Percentiles rank a stretch among this genome's conserved stretches.
These are phyloP conservation scores for Ophion slaviceki DNA, from an alignment of 2,888 invertebrate genomes.

Conservation along the genomic window DNA sequence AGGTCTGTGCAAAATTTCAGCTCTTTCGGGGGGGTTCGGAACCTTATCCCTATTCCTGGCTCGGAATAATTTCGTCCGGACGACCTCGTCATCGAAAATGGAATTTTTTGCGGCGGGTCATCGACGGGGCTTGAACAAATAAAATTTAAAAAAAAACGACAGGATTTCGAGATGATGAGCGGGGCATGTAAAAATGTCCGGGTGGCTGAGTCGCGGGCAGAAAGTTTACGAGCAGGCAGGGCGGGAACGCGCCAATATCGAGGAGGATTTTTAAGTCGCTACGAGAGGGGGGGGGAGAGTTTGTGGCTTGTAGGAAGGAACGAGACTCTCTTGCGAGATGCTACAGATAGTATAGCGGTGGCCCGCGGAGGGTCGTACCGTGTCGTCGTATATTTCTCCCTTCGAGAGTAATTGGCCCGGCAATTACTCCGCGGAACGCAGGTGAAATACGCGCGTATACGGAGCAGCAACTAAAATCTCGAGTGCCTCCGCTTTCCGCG, in stretches of 20 bases:
- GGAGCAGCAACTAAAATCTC: constrained; percentile 26
- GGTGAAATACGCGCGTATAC: constrained; percentile 15
- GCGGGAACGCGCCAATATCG: constrained; percentile 55
- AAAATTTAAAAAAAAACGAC: not conserved
- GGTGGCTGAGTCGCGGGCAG: constrained; percentile 22
- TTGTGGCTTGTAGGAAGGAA: constrained; percentile 12
- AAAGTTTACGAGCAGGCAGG: constrained; percentile 47
- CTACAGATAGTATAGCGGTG: constrained; percentile 30
- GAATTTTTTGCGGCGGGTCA: not conserved
- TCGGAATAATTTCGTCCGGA: not conserved
- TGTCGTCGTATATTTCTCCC: constrained; percentile 69
- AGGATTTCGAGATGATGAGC: constrained; percentile 18
- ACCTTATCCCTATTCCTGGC: not conserved
- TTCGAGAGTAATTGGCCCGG: constrained; percentile 72
- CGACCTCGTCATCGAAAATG: not conserved
- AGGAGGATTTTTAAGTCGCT: constrained; percentile 61
- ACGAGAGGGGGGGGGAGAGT: constrained; percentile 19
- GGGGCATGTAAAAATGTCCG: not conserved
- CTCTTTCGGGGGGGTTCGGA: no score
- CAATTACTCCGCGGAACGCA: constrained; percentile 68
- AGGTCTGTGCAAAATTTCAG: no score
- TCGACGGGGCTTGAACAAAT: not conserved
- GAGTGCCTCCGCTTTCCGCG: constrained; percentile 4
- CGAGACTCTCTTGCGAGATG: constrained; percentile 21
- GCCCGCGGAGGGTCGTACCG: constrained; percentile 60